Percentiles rank a stretch among this genome's conserved stretches.
Evolutionary conservation across 2,797 vertebrate genomes (phyloP).

Genomic region (Lycodopsis pacificus): DNA sequence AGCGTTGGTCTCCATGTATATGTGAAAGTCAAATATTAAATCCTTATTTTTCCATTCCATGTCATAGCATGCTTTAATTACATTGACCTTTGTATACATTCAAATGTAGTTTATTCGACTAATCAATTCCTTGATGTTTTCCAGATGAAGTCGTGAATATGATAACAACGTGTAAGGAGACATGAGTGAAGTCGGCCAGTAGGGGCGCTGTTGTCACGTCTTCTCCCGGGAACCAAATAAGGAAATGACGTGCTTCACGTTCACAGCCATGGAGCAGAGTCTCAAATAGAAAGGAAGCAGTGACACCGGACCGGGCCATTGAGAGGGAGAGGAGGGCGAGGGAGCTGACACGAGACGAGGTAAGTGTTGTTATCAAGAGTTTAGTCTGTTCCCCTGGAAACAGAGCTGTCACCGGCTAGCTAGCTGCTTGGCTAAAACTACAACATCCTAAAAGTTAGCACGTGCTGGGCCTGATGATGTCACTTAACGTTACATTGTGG

Average conservation of each 20-base stretch:
- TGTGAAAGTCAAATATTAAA: no score
- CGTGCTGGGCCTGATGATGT: conserved; percentile 9
- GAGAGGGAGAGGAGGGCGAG: conserved; percentile 19
- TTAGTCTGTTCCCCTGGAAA: background rate
- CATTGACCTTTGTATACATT: no score
- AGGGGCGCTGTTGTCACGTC: conserved; percentile 32
- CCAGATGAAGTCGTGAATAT: background rate
- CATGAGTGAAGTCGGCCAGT: background rate
- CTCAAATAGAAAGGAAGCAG: conserved; percentile 44
- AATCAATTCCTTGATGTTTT: no score
- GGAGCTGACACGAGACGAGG: conserved; percentile 35
- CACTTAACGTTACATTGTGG: background rate
- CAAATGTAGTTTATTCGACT: no score
- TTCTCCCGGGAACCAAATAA: conserved; percentile 61
- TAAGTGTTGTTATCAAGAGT: conserved; percentile 1
- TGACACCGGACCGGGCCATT: background rate
- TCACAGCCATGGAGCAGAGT: conserved; percentile 9
- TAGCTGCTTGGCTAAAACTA: background rate
- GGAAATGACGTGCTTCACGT: conserved; percentile 78
- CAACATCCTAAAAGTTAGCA: background rate
- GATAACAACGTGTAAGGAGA: background rate
- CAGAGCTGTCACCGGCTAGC: background rate
- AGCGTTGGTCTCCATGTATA: no score
- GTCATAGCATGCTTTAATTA: no score
- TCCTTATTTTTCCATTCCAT: no score